Percentiles rank a stretch among this genome's conserved stretches.
These are phyloP conservation scores for Acanthosoma haemorrhoidale DNA, from an alignment of 2,888 invertebrate species.

Conservation along the genomic window DNA sequence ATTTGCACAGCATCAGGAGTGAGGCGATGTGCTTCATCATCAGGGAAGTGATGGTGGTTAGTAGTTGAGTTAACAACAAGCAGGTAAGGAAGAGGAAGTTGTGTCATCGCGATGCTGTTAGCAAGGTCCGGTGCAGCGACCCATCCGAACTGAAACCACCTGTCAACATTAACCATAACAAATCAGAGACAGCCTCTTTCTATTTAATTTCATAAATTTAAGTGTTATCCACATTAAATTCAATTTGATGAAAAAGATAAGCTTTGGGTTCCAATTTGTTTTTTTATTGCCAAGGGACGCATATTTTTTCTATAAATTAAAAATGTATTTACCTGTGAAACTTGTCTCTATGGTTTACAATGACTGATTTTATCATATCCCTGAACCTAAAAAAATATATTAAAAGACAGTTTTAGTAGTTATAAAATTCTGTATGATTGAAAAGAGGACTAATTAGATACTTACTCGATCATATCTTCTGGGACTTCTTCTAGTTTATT, in stretches of 20 bases:
- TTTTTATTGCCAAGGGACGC: no score
- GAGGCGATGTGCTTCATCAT: conserved; percentile 66
- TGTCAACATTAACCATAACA: conserved; percentile 42
- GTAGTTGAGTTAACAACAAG: conserved; percentile 88
- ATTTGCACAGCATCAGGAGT: conserved; percentile 70
- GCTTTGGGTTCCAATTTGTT: background rate
- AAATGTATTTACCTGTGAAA: conserved; percentile 58
- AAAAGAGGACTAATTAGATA: background rate
- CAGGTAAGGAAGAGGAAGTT: conserved; percentile 74
- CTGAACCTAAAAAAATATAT: conserved; percentile 52
- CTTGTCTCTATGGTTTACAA: conserved; percentile 65
- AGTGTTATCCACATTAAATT: no score
- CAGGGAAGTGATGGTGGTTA: conserved; percentile 86
- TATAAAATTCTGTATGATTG: background rate
- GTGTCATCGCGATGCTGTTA: conserved; percentile 87
- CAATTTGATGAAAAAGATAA: background rate
- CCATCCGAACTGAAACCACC: conserved; percentile 91
- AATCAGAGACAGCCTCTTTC: background rate
- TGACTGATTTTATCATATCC: conserved; percentile 77
- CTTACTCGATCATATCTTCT: conserved; percentile 65
- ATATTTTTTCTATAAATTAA: no score
- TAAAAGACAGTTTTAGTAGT: background rate
- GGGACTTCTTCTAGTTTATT: conserved; percentile 77
- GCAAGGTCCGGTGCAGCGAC: conserved; percentile 83
- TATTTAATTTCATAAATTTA: background rate